A percentile compares a stretch with the other conserved stretches of the same genome.
phyloP scores from a whole-genome alignment of 2,888 invertebrate genomes.

The Drosophila nr. medialis region DNA sequence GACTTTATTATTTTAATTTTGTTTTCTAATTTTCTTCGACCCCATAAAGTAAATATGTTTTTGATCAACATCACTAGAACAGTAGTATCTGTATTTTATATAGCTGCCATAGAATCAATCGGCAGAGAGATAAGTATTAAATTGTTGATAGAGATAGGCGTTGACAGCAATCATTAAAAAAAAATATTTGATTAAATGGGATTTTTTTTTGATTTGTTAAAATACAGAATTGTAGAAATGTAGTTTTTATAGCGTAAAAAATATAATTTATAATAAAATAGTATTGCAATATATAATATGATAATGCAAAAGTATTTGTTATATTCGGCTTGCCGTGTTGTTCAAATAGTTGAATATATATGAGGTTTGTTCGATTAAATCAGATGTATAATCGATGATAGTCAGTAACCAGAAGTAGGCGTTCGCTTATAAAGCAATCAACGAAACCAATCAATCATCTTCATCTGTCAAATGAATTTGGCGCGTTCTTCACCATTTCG shows the following conservation, averaged over 20 bases:
- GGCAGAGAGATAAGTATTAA: neutral
- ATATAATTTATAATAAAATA: neutral
- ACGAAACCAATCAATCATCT: slow-evolving; percentile 7
- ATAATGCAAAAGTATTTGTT: neutral
- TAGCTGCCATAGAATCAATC: neutral
- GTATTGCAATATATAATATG: neutral
- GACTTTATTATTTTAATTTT: neutral
- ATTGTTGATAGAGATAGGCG: neutral
- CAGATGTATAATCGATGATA: neutral
- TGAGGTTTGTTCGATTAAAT: neutral
- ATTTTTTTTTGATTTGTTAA: neutral
- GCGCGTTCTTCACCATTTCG: slow-evolving; percentile 1
- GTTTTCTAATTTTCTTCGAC: neutral
- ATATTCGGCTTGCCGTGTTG: neutral
- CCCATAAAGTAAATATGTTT: neutral
- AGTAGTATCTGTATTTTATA: neutral
- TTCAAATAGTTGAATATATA: neutral
- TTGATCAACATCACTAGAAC: neutral
- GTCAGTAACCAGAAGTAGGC: neutral
- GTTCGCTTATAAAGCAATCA: neutral
- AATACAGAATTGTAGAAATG: neutral
- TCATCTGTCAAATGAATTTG: slow-evolving; percentile 2
- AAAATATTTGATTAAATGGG: neutral
- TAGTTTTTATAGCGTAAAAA: neutral
- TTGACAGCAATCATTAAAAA: neutral